Evolutionary conservation across 2,888 invertebrate genomes (phyloP).

Genomic region (Plebejus argus): DNA sequence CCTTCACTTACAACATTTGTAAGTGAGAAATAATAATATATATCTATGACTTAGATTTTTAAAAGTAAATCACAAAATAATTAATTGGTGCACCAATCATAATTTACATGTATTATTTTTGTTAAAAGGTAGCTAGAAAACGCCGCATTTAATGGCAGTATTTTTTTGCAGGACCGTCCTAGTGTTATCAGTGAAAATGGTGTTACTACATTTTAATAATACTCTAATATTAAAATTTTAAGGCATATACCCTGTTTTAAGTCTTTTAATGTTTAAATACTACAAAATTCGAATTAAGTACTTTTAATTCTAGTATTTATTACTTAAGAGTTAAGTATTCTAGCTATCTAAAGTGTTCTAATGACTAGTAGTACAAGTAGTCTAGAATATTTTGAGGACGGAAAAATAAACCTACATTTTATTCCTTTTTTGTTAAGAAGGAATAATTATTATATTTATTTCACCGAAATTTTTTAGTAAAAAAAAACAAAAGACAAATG

Average conservation of each 20-base stretch:
- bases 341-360: background rate
- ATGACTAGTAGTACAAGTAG: background rate
- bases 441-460: no score
- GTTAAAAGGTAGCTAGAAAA: background rate
- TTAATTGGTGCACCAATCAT: background rate
- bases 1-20: background rate
- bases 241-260: conserved; percentile 13
- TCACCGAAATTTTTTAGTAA: background rate
- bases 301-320: background rate
- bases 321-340: background rate
- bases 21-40: background rate
- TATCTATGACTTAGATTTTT: background rate
- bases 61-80: background rate
- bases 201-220: background rate
- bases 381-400: background rate
- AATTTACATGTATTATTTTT: no score
- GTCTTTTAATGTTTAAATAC: background rate
- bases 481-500: background rate
- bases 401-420: background rate
- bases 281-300: background rate
- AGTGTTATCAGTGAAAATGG: background rate
- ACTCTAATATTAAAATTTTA: background rate
- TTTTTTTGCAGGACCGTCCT: conserved; percentile 4
- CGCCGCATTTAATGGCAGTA: background rate
- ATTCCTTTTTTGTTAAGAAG: no score